Conservation (phyloP, 2,113 vertebrate species). For the Scartelaos histophorus region DNA sequence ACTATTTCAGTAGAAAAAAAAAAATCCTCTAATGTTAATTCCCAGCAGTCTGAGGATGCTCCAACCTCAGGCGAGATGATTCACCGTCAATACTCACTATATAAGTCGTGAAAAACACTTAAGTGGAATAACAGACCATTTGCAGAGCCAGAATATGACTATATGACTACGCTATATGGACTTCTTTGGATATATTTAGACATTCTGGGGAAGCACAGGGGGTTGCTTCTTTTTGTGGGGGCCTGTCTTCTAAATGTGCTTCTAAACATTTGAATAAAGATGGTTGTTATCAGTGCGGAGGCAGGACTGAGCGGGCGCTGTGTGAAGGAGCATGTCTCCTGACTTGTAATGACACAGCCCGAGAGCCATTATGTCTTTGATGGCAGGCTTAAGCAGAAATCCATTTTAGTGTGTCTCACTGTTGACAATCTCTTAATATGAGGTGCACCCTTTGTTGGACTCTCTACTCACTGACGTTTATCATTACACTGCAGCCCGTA, state of each 20-base stretch:
- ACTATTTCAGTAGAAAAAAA: slow-evolving; percentile 3
- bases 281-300: slow-evolving; percentile 55
- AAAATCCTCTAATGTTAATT: slow-evolving; percentile 7
- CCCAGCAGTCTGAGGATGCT: slow-evolving; percentile 16
- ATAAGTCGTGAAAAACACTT: slow-evolving; percentile 17
- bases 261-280: slow-evolving; percentile 54
- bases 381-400: slow-evolving; percentile 63
- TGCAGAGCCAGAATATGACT: slow-evolving; percentile 10
- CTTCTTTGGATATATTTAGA: slow-evolving; percentile 24
- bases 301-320: slow-evolving; percentile 49
- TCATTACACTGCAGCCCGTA: slow-evolving; percentile 33
- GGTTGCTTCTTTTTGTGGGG: not conserved
- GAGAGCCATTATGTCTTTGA: slow-evolving; percentile 60
- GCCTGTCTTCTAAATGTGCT: slow-evolving; percentile 12
- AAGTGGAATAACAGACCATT: slow-evolving; percentile 23
- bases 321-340: slow-evolving; percentile 50
- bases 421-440: slow-evolving; percentile 41
- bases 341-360: slow-evolving; percentile 66
- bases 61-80: slow-evolving; percentile 11
- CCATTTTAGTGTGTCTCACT: slow-evolving; percentile 53
- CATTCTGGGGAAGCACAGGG: slow-evolving; percentile 21
- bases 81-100: slow-evolving; percentile 20
- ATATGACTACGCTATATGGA: not conserved
- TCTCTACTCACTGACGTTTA: slow-evolving; percentile 32
- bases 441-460: slow-evolving; percentile 25